These are phyloP conservation scores for Sardinella longiceps DNA, from an alignment of 2,797 vertebrate species.

Conservation along the genomic window DNA sequence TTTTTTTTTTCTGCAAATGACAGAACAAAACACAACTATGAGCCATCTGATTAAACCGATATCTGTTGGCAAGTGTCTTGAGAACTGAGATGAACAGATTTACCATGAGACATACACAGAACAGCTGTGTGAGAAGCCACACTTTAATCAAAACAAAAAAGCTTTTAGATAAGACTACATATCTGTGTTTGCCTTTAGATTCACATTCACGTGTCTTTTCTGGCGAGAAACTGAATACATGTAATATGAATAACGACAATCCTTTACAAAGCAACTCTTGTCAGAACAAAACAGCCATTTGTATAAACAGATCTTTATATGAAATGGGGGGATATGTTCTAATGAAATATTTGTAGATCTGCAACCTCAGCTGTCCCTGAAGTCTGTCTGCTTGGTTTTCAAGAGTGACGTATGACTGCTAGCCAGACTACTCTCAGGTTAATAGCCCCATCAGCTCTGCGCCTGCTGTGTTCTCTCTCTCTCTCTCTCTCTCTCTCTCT, in stretches of 20 bases:
- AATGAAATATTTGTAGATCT: background rate
- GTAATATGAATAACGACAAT: background rate
- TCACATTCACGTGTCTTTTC: background rate
- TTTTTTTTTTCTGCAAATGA: background rate
- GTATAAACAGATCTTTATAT: background rate
- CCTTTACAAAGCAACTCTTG: background rate
- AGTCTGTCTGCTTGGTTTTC: background rate
- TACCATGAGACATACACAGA: background rate
- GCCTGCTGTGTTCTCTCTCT: background rate
- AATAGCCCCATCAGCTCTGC: background rate
- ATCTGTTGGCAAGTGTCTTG: background rate
- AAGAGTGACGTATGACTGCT: background rate
- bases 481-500: background rate
- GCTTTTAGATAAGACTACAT: background rate
- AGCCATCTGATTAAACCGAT: background rate
- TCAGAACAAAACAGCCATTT: background rate
- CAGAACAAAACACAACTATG: background rate
- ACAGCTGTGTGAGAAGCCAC: background rate
- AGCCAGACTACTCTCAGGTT: background rate
- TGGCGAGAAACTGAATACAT: background rate
- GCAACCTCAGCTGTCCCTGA: background rate
- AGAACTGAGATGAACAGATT: background rate
- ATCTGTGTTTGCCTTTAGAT: background rate
- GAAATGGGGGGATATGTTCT: background rate
- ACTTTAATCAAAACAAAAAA: background rate